Evolutionary conservation across 2,797 vertebrate species (phyloP), one percentile per base, ranked within the genome.

Genomic region (Pseudocheirus occidentalis): DNA sequence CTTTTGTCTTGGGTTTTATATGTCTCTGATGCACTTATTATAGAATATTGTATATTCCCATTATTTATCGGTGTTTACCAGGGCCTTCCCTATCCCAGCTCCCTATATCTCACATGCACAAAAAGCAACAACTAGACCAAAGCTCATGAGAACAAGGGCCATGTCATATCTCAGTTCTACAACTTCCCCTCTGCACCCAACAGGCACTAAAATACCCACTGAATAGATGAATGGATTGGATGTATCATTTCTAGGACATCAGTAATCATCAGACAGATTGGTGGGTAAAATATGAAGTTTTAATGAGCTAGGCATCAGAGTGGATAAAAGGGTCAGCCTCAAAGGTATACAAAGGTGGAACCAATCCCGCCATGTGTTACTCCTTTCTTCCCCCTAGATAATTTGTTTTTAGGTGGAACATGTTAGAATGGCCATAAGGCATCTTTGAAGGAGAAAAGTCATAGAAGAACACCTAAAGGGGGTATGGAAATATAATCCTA

Each of bases 401-500:
- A 46, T 87, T 87, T 87, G 46, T 46, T 16, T 53, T 55, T 58
- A 27, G 31, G 24, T 13, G 55, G 94, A 90, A 94, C 40, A 59
- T 93, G 59, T 91, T 58, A 46, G 46, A 81, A 40, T 34, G 34
- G 91, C 57, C 1, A 40, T 7, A 27, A 50, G 34, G 46, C 52
- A 40, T 50, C 34, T 56, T 54, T 94, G 89, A 91, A 66, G 24
- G 55, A 57, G 40, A 66, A 59, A 55, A 31, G 81, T 92, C 34
- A 55, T 5, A 2, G 28, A n/a, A 55, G 50, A 7, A 28, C 29
- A 54, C 54, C 12, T n/a, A 5, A 27, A 5, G 4, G 53, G 59
- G 91, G 0, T 0, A 29, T 14, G 0, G 4, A 34, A 10, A n/a
- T 24, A 4, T 0, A 7, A 54, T 1, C 31, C 29, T 40, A 29